phyloP scores from a whole-genome alignment of 2,888 invertebrate species.

The Drosophila multiciliata region DNA sequence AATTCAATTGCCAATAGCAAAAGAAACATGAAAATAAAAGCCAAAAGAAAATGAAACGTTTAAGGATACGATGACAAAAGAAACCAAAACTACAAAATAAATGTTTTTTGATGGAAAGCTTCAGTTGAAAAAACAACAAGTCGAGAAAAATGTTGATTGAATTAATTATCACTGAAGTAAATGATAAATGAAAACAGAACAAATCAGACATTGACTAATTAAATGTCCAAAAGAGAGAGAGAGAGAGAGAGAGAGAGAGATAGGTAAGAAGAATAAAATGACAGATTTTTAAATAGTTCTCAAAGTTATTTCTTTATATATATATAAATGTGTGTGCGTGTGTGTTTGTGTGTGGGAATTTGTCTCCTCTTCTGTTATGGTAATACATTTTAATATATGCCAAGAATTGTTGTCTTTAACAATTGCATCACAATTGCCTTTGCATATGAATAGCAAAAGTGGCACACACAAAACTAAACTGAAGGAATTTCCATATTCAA shows the following conservation, averaged over 20 bases:
- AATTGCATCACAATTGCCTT: constrained; percentile 43
- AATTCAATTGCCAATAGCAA: constrained; percentile 30
- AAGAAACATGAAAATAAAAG: background rate
- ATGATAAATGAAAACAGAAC: background rate
- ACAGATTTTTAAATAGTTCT: background rate
- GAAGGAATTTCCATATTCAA: constrained; percentile 21
- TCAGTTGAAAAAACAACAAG: background rate
- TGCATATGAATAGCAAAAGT: constrained; percentile 27
- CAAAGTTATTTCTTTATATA: background rate
- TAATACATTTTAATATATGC: constrained; percentile 22
- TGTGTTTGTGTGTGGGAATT: too few relatives aligned
- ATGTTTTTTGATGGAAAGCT: background rate
- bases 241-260: too few relatives aligned
- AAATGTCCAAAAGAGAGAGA: background rate
- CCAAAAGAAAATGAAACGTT: background rate
- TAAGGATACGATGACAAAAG: background rate
- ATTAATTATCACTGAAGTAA: background rate
- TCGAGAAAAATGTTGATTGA: background rate
- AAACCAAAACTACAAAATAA: background rate
- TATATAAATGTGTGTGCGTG: too few relatives aligned
- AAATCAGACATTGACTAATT: constrained; percentile 3
- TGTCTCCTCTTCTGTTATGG: background rate
- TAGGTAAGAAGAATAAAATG: background rate
- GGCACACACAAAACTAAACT: background rate
- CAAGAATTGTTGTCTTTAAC: constrained; percentile 17